Percentiles rank a stretch among this genome's conserved stretches.
phyloP scores from a whole-genome alignment of 1,140 invertebrate species.

The Agraylea sexmaculata region DNA sequence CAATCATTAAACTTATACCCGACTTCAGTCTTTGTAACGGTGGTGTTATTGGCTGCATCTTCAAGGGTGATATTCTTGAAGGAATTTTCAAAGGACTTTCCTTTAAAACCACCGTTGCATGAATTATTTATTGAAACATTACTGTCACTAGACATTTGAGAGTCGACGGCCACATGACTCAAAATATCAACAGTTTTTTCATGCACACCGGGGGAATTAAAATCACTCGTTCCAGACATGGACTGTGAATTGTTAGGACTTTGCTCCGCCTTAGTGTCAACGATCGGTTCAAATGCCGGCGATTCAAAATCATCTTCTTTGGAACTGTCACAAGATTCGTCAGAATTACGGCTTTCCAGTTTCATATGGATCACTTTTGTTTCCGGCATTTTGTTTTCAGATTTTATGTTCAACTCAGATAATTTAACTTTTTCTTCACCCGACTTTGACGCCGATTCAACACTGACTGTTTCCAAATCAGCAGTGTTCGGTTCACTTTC shows the following conservation, averaged over 20 bases:
- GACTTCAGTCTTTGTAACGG: too few relatives aligned
- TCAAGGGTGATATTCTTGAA: background rate
- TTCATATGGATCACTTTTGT: conserved; percentile 25
- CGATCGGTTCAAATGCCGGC: conserved; percentile 53
- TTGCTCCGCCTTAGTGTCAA: conserved; percentile 20
- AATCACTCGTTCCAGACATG: conserved; percentile 48
- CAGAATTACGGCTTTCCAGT: conserved; percentile 20
- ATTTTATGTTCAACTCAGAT: conserved; percentile 20
- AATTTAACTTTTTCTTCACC: conserved; percentile 2
- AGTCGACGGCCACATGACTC: conserved; percentile 2
- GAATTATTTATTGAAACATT: conserved; percentile 9
- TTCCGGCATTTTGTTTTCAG: conserved; percentile 24
- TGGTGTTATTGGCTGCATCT: background rate
- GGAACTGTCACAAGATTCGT: conserved; percentile 40
- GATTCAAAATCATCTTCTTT: conserved; percentile 53
- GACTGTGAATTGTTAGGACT: conserved; percentile 38
- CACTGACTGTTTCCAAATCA: conserved; percentile 67
- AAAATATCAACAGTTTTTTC: conserved; percentile 20
- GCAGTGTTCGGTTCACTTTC: conserved; percentile 52
- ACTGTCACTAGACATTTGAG: conserved; percentile 17
- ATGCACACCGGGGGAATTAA: conserved; percentile 38
- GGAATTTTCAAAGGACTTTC: conserved; percentile 7
- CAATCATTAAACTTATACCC: conserved; percentile 14
- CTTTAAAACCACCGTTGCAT: conserved; percentile 7
- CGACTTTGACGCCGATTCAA: conserved; percentile 43